phyloP scores from a whole-genome alignment of 2,113 vertebrate species.

The Sebastes schlegelii region DNA sequence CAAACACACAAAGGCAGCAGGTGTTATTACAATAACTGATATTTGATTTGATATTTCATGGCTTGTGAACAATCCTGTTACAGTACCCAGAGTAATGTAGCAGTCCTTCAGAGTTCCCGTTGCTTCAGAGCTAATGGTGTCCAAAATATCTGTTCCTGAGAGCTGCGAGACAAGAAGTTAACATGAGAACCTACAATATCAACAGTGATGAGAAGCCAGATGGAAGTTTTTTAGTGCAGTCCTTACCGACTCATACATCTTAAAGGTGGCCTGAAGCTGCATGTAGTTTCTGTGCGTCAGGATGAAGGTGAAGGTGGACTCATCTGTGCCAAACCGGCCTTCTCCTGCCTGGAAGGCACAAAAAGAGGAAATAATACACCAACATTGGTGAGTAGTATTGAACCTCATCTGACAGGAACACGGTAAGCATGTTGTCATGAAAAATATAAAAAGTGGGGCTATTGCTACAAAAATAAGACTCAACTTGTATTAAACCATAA shows the following conservation, averaged over 20 bases:
- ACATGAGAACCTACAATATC: background rate
- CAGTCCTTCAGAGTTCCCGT: slow-evolving; percentile 86
- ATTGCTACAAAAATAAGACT: background rate
- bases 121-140: slow-evolving; percentile 83
- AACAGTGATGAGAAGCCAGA: background rate
- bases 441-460: too few relatives aligned
- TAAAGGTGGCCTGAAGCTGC: slow-evolving; percentile 88
- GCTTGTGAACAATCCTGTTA: background rate
- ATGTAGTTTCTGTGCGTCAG: slow-evolving; percentile 86
- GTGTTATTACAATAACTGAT: background rate
- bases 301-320: slow-evolving; percentile 84
- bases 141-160: slow-evolving; percentile 84
- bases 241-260: slow-evolving; percentile 82
- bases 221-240: background rate
- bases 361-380: background rate
- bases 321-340: slow-evolving; percentile 85
- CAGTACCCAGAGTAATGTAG: slow-evolving; percentile 82
- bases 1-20: slow-evolving; percentile 23
- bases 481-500: background rate
- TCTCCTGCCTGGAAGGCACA: slow-evolving; percentile 81
- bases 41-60: background rate
- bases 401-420: too few relatives aligned
- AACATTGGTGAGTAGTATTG: background rate
- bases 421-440: too few relatives aligned
- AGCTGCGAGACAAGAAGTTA: slow-evolving; percentile 64